Evolutionary conservation across 1,140 invertebrate species (phyloP).

Genomic region (Drosophila mayri): DNA sequence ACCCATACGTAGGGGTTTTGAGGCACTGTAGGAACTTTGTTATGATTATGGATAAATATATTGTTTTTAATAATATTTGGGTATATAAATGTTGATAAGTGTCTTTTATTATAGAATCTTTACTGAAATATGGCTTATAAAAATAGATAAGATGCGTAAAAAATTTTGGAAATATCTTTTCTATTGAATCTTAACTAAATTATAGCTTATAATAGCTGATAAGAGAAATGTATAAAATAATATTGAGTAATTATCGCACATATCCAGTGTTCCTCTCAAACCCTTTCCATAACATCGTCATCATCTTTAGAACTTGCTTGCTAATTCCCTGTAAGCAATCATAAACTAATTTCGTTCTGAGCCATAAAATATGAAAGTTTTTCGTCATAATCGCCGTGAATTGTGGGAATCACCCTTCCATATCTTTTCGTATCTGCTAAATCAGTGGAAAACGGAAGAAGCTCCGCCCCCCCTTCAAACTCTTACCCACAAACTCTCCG

Average conservation of each 20-base stretch:
- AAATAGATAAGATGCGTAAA: not conserved
- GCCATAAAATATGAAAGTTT: conserved; percentile 74
- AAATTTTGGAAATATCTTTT: not conserved
- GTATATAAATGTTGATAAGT: not conserved
- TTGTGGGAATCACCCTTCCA: conserved; percentile 66
- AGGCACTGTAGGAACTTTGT: too few relatives aligned
- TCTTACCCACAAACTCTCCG: not conserved
- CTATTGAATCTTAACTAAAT: not conserved
- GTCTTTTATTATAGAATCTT: too few relatives aligned
- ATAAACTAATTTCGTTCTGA: conserved; percentile 65
- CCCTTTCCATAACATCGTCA: not conserved
- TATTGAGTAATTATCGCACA: not conserved
- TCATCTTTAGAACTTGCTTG: conserved; percentile 28
- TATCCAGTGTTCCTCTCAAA: not conserved
- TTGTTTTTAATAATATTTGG: not conserved
- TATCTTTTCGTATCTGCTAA: conserved; percentile 41
- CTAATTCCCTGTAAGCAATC: conserved; percentile 71
- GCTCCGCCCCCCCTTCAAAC: conserved; percentile 21
- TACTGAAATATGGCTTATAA: not conserved
- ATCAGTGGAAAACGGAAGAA: conserved; percentile 78
- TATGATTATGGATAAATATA: not conserved
- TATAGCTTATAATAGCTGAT: not conserved
- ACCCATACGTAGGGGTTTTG: not conserved
- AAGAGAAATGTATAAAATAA: not conserved
- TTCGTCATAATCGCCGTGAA: conserved; percentile 67